Percentiles rank a stretch among this genome's conserved stretches.
These are phyloP conservation scores for Climacteris rufus DNA, from an alignment of 2,113 vertebrate genomes.

Conservation along the genomic window DNA sequence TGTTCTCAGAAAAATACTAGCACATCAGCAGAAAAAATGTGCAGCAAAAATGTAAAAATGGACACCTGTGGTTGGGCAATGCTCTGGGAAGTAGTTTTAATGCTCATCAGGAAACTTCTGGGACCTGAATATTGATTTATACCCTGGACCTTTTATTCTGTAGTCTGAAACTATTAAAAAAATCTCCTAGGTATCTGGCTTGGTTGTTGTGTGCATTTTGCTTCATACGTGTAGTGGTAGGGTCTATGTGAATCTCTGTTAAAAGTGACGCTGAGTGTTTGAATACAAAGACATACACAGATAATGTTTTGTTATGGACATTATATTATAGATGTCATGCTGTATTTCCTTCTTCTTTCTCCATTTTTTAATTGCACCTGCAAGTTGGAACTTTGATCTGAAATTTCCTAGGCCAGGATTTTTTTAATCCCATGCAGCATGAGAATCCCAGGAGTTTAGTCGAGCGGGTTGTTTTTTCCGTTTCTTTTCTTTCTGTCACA, in stretches of 20 bases:
- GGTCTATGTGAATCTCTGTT: background rate
- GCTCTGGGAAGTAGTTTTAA: background rate
- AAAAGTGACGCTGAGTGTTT: background rate
- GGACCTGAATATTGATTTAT: background rate
- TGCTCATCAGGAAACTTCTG: background rate
- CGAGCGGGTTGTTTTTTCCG: background rate
- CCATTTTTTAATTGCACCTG: background rate
- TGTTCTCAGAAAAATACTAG: background rate
- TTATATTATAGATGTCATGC: background rate
- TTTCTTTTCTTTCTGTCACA: background rate
- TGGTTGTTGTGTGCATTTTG: background rate
- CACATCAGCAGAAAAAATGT: background rate
- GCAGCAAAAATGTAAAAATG: background rate
- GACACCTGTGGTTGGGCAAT: background rate
- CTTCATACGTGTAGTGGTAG: fast-evolving
- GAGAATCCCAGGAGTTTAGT: background rate
- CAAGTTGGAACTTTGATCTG: background rate
- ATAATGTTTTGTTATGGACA: background rate
- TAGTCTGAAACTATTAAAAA: background rate
- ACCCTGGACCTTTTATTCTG: background rate
- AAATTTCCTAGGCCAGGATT: background rate
- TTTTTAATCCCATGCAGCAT: background rate
- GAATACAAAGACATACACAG: background rate
- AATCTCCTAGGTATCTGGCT: background rate
- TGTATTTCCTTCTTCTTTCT: background rate